Base-by-base conservation (phyloP, 2,113 vertebrate genomes). In the Centropus unirufus region DNA sequence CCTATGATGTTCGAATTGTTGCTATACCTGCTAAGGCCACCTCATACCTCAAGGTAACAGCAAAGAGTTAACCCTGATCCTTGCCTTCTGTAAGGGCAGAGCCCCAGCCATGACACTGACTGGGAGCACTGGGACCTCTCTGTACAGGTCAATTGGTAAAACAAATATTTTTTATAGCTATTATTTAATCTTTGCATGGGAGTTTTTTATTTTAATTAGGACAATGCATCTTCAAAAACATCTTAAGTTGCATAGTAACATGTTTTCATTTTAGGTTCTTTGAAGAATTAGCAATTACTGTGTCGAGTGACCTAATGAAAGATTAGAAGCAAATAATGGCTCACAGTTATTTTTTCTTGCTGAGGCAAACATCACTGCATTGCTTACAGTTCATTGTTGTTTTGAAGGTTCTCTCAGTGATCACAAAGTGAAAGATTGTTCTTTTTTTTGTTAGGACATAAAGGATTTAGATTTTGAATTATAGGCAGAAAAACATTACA, bases 401-500 rank as follows among this genome's bases (percentile, higher is more conserved):
- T 92, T 80, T 92, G 75, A 75, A 90, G 57, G 68, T 81, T 83
- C 63, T 88, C 67, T 52, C 30, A 6, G 39, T 2, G 9, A 44
- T 67, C 39, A 83, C 59, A 83, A 78, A 34, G 42, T 22, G 51
- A 75, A 83, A 90, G 32, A 76, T 11, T 84, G 34, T 30, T 87
- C 83, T 44, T 54, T 57, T 87, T 86, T 87, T 86, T 77, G 16
- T 70, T 75, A 62, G 32, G 57, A 83, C 93, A 86, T 67, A 11
- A 83, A 92, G 76, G 44, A 29, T 63, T 78, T 78, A 54, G 61
- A 78, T 84, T 85, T 92, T 75, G n/a, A 34, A 64, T 83, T 67
- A 72, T 27, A 61, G 83, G 47, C 61, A 89, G 34, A 23, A 92
- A 87, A 74, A 20, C 8, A 3, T 12, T 58, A 14, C 13, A 67